Percentiles rank a stretch among this genome's conserved stretches.
phyloP scores from a whole-genome alignment of 2,888 invertebrate genomes.

The Cybosia mesomella region DNA sequence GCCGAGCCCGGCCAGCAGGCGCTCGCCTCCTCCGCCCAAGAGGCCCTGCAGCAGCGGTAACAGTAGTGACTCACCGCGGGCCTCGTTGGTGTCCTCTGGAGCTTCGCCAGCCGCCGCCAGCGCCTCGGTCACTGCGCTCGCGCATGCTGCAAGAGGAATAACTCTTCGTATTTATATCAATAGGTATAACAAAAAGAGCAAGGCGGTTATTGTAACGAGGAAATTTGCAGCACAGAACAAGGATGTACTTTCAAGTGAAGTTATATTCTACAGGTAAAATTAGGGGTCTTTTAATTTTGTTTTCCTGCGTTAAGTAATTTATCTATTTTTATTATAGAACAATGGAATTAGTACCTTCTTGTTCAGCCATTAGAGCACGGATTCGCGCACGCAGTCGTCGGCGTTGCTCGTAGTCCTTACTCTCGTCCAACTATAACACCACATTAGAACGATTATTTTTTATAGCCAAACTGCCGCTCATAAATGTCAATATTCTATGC shows the following conservation, averaged over 20 bases:
- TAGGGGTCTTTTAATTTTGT: not conserved
- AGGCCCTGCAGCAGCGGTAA: conserved; percentile 90
- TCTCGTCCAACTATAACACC: conserved; percentile 91
- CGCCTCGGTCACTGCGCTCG: conserved; percentile 80
- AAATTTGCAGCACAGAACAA: not conserved
- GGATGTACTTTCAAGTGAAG: too few relatives aligned
- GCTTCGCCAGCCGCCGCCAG: conserved; percentile 74
- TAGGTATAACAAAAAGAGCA: not conserved
- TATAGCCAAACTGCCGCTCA: not conserved
- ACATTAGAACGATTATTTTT: not conserved
- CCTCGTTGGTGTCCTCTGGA: conserved; percentile 59
- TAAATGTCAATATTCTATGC: too few relatives aligned
- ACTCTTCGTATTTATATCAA: conserved; percentile 12
- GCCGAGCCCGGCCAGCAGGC: conserved; percentile 77
- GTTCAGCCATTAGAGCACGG: conserved; percentile 94
- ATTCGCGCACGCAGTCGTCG: conserved; percentile 93
- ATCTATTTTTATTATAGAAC: not conserved
- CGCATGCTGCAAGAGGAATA: conserved; percentile 69
- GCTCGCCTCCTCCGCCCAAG: conserved; percentile 84
- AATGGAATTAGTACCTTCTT: conserved; percentile 89
- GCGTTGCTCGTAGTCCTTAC: conserved; percentile 95
- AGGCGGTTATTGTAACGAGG: not conserved
- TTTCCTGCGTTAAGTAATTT: too few relatives aligned
- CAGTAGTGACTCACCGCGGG: conserved; percentile 92
- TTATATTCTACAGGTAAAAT: not conserved